Evolutionary conservation across 2,888 invertebrate species (phyloP), one percentile per base, ranked within the genome.

Genomic region (Adelognathus sp.): DNA sequence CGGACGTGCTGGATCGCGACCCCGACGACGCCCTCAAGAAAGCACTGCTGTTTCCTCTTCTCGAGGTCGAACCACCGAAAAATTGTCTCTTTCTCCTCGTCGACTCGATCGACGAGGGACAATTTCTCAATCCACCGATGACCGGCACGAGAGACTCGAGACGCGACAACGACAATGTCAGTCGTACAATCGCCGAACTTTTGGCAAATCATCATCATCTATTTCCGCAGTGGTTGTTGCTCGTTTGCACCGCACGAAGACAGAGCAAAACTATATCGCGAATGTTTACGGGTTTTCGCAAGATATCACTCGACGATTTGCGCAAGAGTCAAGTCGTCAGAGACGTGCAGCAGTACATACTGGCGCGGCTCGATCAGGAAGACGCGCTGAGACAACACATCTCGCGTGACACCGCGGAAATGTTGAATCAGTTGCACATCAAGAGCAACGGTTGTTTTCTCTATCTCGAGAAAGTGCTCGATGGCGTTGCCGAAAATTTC

Each of bases 261-360:
- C 97, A 98, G 89, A 97, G 96, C 82, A 96, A 97, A 89, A 94
- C 95, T 85, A 96, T 95, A 88, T 83, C 83, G 0, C 94, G 95
- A 88, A 95, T 96, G 95, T 96, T 97, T 86, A 94, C 96, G 82
- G 95, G 98, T 3, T 98, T 98, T 92, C 94, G 98, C 21, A 98
- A 98, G 92, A 95, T 99, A 82, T 96, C 96, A 0, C 91, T 99
- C 84, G 99, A 99, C 88, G 98, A 99, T 92, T 91, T 98, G 78
- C 94, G 98, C 21, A 97, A 96, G 76, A 95, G 96, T 0, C 96
- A 97, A 91, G 98, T 99, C 3, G 97, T 98, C 0, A 95, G 98
- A 3, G 99, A 99, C 90, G 98, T 98, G 0, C 98, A 99, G 90
- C 96, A 98, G 87, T 99, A 98, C 88, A 98, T 99, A 76, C 93